Evolutionary conservation across 2,888 invertebrate genomes (phyloP), one percentile per base, ranked within the genome.

Genomic region (Scaptomyza tumidula): DNA sequence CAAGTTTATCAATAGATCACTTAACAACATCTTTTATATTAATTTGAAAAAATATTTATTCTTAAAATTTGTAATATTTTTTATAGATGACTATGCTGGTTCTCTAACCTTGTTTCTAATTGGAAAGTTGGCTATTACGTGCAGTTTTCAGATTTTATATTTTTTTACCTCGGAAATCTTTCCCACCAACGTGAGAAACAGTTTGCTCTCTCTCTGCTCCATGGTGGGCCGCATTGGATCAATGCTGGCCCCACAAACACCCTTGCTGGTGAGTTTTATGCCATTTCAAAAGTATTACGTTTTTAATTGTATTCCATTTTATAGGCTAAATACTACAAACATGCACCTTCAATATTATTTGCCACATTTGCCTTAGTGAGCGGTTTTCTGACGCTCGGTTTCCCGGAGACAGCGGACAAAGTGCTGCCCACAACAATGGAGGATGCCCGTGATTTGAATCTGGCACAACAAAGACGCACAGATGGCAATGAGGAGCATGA

Each of bases 131-230:
- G 93, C 94, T 46, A 95, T 95, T 64, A 94, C 95, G 50, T 93
- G 94, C 83, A 94, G 95, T 27, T 95, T 95, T 90, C 94, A 94
- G 87, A 93, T 94, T 16, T 90, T 95, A 77, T 95, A 95, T 91
- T 93, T 95, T 87, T 95, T 94, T 90, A 95, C 95, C 39, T 93
- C 95, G 43, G 96, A 96, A 92, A 93, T 96, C 91, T 96, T 95
- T 90, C 96, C 96, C 10, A 96, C 96, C 49, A 93, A 93, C 69
- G 92, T 94, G 55, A 93, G 96, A 59, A 94, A 94, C 85, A 94
- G 95, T 16, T 93, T 95, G 75, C 93, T 96, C 50, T 94, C 95
- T 5, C 93, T 94, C 52, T 95, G 95, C 91, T 95, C 95, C 50
- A 95, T 95, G 93, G 93, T 95, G 75, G 96, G 95, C 45, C 93